Evolutionary conservation across 2,888 invertebrate genomes (phyloP), one percentile per base, ranked within the genome.

Genomic region (Poecilobothrus nobilitatus): DNA sequence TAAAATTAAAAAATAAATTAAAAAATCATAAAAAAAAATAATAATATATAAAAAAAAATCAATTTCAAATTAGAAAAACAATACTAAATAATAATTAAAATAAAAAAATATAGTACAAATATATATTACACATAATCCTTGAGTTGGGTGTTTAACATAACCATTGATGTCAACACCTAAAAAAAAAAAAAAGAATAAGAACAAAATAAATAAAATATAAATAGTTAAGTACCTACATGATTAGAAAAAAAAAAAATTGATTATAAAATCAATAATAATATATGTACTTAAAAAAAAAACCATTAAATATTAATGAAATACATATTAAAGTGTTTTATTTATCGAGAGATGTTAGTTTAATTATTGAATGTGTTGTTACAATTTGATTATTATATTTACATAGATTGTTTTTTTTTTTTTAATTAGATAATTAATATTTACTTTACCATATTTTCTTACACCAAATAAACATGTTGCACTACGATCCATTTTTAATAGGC

Each of bases 381-480:
- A 12, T 41, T 41, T 41, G 2, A 27, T 37, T 37, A 8, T 10
- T 37, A 8, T 41, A 41, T 53, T 4, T 53, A 53, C 18, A 53
- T 4, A 53, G 7, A 53, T 12, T 53, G 2, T 53, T 12, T 53
- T 53, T 12, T 53, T 12, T 53, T 12, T 53, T 53, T 18, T 53
- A 2, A 53, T 53, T 53, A 53, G 8, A 37, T 12, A 37, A 12
- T 53, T 15, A 53, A 53, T 37, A 37, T 18, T 53, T 53, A 53
- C 53, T 53, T n/a, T 18, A 53, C 53, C 97, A 82, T 95, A 97
- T 81, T 94, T 94, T 74, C 93, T 88, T 75, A 95, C 92, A 67
- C 97, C 97, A 84, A 97, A 95, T 68, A 97, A 82, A 85, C 95
- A 94, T 71, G 95, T 92, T 70, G 95, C 96, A 70, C 94, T 92